Base-by-base conservation (phyloP, 64 coral and sea anemone genomes). In the Montipora capricornis region DNA sequence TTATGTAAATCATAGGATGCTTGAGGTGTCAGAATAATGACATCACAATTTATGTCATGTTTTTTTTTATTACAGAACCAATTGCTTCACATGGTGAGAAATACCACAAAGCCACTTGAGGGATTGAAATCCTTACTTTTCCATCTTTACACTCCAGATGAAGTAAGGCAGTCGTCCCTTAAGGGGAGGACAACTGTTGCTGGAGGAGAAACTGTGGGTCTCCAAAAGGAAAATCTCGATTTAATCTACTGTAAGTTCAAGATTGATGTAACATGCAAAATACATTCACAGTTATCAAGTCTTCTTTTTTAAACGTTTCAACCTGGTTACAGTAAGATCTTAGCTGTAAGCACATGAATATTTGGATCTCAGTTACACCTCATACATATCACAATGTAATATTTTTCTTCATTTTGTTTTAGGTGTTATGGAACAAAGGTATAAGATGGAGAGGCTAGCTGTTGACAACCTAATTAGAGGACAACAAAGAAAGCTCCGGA, bases 121-220 rank as follows among this genome's bases (percentile, higher is more conserved):
- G 87, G 87, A 74, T 76, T 88, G 70, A 88, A 88, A 76, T 44
- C 74, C 66, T 49, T 88, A 88, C 74, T 88, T 50, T 74, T 14
- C 58, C 1, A 75, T 57, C 86, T 88, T 13, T 75, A 76, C n/a
- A 75, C 86, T 55, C 47, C 47, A 12, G 86, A 88, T 6, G 86
- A 88, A 75, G 47, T 88, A 88, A 51, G 86, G 71, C 20, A 75
- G 48, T 88, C 46, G 37, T 88, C 86, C 47, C 69, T 88, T 20
- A 88, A 76, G 53, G 86, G 86, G 5, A 75, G 70, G 20, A 60
- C 69, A 26, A 75, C 48, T n/a, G 60, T 71, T 26, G 37, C 16
- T 47, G 74, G 74, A 57, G 70, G 70, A 58, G 64, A 76, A 76
- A 76, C 70, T 52, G 37, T 55, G 75, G 86, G 86, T 20, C 86